Conservation (phyloP, 2,888 invertebrate genomes). For the Serrognathus titanus region DNA sequence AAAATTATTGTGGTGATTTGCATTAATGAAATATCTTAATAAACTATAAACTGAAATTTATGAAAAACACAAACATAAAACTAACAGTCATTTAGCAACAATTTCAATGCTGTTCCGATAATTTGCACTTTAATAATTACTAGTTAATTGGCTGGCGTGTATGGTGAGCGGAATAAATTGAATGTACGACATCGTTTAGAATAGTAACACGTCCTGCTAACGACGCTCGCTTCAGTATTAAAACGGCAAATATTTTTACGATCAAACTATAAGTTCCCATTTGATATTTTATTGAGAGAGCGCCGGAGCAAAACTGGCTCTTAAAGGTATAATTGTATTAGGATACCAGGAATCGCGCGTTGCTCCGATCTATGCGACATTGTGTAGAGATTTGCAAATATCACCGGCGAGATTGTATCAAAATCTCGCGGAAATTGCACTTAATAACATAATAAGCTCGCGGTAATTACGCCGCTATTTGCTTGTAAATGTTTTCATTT, state of each 20-base stretch:
- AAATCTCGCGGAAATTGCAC: background rate
- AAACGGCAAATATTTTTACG: background rate
- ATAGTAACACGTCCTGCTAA: background rate
- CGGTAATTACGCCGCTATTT: background rate
- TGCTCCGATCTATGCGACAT: background rate
- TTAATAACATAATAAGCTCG: background rate
- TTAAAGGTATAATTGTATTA: conserved; percentile 1
- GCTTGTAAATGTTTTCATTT: background rate
- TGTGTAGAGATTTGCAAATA: background rate
- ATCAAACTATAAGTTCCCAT: background rate
- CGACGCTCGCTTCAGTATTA: background rate
- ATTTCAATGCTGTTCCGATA: too few species aligned
- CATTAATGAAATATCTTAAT: too few species aligned
- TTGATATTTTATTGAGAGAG: background rate
- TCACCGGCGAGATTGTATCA: background rate
- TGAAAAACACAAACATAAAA: too few species aligned
- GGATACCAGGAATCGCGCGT: conserved; percentile 1
- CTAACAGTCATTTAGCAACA: too few species aligned
- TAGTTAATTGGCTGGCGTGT: background rate
- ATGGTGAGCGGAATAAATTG: background rate
- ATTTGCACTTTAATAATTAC: background rate
- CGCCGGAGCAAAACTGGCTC: background rate
- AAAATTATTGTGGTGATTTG: too few species aligned
- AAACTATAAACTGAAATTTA: too few species aligned
- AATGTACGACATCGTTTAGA: background rate